A percentile compares a stretch with the other conserved stretches of the same genome.
These are phyloP conservation scores for Axea sp. DNA, from an alignment of 2,888 invertebrate genomes.

Conservation along the genomic window DNA sequence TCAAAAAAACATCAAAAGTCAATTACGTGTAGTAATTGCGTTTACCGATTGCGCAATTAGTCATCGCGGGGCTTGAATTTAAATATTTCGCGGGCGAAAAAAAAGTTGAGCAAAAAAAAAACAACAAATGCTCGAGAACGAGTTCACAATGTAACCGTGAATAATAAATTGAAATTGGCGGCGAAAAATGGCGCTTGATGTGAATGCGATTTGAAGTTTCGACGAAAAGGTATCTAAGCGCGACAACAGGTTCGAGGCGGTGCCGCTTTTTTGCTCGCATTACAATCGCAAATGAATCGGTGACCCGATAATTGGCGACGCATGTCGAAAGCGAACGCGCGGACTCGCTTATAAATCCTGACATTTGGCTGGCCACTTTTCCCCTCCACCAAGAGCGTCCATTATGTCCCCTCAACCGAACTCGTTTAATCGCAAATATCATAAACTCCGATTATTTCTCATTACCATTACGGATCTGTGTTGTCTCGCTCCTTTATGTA, in stretches of 20 bases:
- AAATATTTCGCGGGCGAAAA: slow-evolving; percentile 18
- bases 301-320: slow-evolving; percentile 69
- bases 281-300: slow-evolving; percentile 74
- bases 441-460: slow-evolving; percentile 36
- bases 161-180: slow-evolving; percentile 29
- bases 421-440: slow-evolving; percentile 45
- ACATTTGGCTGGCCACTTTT: slow-evolving; percentile 48
- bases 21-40: slow-evolving; percentile 35
- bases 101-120: background rate
- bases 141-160: slow-evolving; percentile 15
- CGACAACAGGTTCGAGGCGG: slow-evolving; percentile 45
- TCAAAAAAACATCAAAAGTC: slow-evolving; percentile 14
- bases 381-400: background rate
- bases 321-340: slow-evolving; percentile 69
- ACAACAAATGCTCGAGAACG: too few relatives aligned
- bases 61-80: slow-evolving; percentile 33
- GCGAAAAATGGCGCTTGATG: slow-evolving; percentile 40
- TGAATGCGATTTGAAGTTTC: slow-evolving; percentile 54
- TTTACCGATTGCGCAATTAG: slow-evolving; percentile 35
- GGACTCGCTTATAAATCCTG: slow-evolving; percentile 52
- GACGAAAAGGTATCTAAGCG: slow-evolving; percentile 53
- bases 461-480: slow-evolving; percentile 14
- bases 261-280: slow-evolving; percentile 57
- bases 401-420: slow-evolving; percentile 27
- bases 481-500: slow-evolving; percentile 13